phyloP scores from a whole-genome alignment of 1,140 invertebrate species.

The Ceratosolen solmsi region DNA sequence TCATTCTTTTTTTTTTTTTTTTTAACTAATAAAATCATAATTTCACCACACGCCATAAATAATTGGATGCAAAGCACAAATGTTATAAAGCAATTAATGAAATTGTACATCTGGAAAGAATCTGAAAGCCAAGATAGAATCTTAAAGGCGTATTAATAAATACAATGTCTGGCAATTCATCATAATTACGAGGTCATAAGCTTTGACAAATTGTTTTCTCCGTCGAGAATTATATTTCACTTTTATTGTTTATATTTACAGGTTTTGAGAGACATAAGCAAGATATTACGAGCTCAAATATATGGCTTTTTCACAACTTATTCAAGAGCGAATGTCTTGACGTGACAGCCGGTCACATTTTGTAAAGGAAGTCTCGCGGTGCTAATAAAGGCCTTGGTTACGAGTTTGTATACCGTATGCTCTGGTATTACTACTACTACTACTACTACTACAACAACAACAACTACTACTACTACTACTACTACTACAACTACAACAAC shows the following conservation, averaged over 20 bases:
- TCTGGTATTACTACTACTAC: background rate
- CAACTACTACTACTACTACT: no score
- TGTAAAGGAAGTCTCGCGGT: background rate
- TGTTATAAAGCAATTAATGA: background rate
- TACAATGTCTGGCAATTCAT: background rate
- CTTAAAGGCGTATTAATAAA: conserved; percentile 18
- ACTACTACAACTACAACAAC: no score
- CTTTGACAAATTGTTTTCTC: background rate
- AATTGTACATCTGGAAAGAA: background rate
- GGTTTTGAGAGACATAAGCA: background rate
- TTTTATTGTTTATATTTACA: background rate
- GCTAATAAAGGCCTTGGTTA: background rate
- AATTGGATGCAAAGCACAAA: background rate
- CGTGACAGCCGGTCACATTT: background rate
- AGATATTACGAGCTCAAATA: no score
- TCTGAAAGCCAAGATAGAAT: background rate
- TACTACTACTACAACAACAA: background rate
- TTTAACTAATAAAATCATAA: no score
- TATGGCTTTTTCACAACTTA: conserved; percentile 7
- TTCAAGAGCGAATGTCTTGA: background rate
- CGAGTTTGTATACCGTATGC: background rate
- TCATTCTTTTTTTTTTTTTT: background rate
- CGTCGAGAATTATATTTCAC: background rate
- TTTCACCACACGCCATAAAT: background rate
- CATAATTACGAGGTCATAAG: background rate